Evolutionary conservation across 1,140 invertebrate genomes (phyloP).

Genomic region (Psix sp.): DNA sequence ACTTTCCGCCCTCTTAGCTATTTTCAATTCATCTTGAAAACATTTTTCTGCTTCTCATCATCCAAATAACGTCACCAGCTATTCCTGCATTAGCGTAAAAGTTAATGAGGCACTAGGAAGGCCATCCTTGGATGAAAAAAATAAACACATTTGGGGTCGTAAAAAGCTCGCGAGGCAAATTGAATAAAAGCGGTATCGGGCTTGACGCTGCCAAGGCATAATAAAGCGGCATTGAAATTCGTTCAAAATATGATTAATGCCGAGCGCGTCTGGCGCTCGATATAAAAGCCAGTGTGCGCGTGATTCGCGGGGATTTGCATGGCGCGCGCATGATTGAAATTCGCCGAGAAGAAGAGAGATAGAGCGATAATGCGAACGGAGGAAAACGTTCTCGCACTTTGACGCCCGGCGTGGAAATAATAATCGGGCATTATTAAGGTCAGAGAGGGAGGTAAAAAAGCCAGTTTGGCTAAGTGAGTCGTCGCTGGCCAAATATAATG

Average conservation of each 20-base stretch:
- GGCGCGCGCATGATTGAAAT: constrained; percentile 49
- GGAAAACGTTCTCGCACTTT: no score
- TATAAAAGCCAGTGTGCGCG: constrained; percentile 17
- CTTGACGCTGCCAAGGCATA: constrained; percentile 12
- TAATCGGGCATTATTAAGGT: no score
- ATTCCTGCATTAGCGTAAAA: constrained; percentile 22
- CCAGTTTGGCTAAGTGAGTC: no score
- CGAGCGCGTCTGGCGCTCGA: constrained; percentile 25
- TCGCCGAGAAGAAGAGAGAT: not conserved
- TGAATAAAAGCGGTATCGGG: constrained; percentile 24
- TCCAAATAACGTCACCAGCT: no score
- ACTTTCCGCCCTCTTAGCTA: no score
- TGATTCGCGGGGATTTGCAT: constrained; percentile 27
- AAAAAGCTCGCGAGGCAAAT: constrained; percentile 19
- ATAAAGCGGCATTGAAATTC: constrained; percentile 29
- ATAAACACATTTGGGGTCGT: no score
- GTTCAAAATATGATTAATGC: constrained; percentile 41
- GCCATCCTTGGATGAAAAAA: no score
- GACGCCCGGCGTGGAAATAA: no score
- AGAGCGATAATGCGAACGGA: not conserved
- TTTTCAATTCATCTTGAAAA: no score
- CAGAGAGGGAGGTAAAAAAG: no score
- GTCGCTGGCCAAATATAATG: no score
- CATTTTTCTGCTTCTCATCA: no score
- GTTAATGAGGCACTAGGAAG: constrained; percentile 31